These are phyloP conservation scores for Doris montereyensis DNA, from an alignment of 2,888 invertebrate species.

Conservation along the genomic window DNA sequence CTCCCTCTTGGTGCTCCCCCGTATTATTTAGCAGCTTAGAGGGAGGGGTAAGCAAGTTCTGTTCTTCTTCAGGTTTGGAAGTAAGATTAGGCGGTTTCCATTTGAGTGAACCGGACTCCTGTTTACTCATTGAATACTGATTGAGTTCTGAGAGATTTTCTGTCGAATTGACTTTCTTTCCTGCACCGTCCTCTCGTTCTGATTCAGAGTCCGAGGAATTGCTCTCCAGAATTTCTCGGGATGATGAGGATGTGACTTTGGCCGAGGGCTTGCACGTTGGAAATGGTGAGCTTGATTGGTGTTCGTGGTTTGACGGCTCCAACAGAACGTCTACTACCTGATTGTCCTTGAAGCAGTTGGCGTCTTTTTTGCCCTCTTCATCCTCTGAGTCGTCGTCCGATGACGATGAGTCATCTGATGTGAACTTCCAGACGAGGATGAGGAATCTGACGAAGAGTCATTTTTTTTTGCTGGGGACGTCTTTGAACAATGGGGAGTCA, in stretches of 20 bases:
- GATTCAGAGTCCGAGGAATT: slow-evolving; percentile 41
- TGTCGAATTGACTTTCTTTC: slow-evolving; percentile 26
- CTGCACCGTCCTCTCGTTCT: slow-evolving; percentile 35
- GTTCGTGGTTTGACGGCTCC: slow-evolving; percentile 25
- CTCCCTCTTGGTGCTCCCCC: too few relatives aligned
- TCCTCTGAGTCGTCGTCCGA: slow-evolving; percentile 41
- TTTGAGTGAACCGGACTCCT: too few relatives aligned
- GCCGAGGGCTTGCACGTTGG: slow-evolving; percentile 42
- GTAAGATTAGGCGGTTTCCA: too few relatives aligned
- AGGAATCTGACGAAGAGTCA: slow-evolving; percentile 35
- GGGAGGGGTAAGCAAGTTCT: too few relatives aligned
- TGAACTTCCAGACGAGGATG: slow-evolving; percentile 36
- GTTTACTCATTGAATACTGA: too few relatives aligned
- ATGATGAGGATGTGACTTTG: slow-evolving; percentile 37
- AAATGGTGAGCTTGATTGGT: slow-evolving; percentile 42
- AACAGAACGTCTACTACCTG: not conserved
- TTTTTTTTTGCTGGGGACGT: slow-evolving; percentile 39
- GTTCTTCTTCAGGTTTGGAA: too few relatives aligned
- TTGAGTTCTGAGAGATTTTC: too few relatives aligned
- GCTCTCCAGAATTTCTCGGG: slow-evolving; percentile 35
- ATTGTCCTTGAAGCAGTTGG: too few relatives aligned
- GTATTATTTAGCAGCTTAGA: too few relatives aligned
- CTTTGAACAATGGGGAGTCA: slow-evolving; percentile 42
- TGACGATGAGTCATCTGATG: slow-evolving; percentile 36
- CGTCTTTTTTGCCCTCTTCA: slow-evolving; percentile 38